Base-by-base conservation (phyloP, 2,113 vertebrate species). In the Mustela nigripes region DNA sequence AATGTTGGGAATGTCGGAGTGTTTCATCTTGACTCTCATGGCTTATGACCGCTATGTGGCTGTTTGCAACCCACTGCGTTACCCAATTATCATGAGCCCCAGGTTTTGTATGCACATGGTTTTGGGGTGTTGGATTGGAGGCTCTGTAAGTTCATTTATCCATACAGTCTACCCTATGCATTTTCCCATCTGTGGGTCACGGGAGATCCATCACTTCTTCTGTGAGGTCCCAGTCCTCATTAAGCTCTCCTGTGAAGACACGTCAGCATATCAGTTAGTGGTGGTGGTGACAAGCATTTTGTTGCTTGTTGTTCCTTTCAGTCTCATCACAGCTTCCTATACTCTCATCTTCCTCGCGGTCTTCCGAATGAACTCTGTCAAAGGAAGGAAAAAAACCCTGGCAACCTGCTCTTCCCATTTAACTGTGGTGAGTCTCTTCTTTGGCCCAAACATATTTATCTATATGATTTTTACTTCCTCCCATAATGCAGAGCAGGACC, bases 401-500 rank as follows among this genome's bases (percentile, higher is more conserved):
- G 94, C 95, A 39, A 96, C 93, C 48, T 97, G 96, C 3, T 95
- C 83, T 28, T 96, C 97, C n/a, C 96, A 98, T 50, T 62, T 98
- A 39, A 93, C 65, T 69, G 93, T 97, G 9, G 95, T 97, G 73
- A 96, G 63, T 89, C 91, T 98, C 14, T 98, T 95, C 56, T 95
- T 95, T 22, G 93, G 87, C 15, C 92, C 97, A 11, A 80, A 87
- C 45, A 97, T 96, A 62, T 89, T 98, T 65, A 95, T 95, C 14
- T 97, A 98, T 65, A 95, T 98, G 93, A 92, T 65, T 31, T 95
- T 92, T 24, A 80, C 89, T 18, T 88, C 63, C 2, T 81, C 94
- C 10, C 85, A 91, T 8, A n/a, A 85, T 69, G 67, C 95, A 56
- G 91, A 96, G 16, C 80, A 95, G 50, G 88, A 96, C 11, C 94